These are phyloP conservation scores for Poecilus cupreus DNA, from an alignment of 2,888 invertebrate species.

Conservation along the genomic window DNA sequence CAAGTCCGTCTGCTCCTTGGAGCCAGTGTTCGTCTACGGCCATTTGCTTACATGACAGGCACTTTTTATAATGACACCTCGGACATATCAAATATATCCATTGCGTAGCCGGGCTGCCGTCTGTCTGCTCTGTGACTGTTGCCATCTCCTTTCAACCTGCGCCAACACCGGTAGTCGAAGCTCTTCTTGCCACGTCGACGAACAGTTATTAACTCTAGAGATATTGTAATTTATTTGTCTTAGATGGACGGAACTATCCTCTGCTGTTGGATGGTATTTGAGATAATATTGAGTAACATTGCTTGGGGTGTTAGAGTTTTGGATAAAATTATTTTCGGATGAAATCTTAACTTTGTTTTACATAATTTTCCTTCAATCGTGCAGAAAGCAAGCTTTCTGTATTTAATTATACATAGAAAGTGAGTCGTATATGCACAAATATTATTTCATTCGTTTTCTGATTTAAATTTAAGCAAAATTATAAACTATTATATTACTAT, in stretches of 20 bases:
- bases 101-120: constrained; percentile 30
- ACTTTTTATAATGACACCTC: constrained; percentile 71
- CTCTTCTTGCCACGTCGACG: constrained; percentile 6
- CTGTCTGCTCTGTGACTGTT: neutral
- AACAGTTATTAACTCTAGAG: constrained; percentile 55
- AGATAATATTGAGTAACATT: no score
- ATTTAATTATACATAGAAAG: no score
- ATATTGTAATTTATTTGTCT: constrained; percentile 59
- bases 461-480: no score
- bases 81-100: constrained; percentile 59
- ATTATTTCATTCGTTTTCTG: no score
- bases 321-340: no score
- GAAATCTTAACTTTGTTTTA: no score
- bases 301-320: no score
- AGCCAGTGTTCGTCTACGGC: constrained; percentile 61
- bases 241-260: no score
- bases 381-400: no score
- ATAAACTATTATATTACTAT: no score
- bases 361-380: no score
- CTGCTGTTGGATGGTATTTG: neutral
- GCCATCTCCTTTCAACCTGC: neutral
- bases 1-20: constrained; percentile 4
- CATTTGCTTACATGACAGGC: constrained; percentile 73
- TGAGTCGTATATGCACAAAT: no score
- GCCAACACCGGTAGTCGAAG: constrained; percentile 44